Base-by-base conservation (phyloP, 2,888 invertebrate genomes). In the Bursaphelenchus okinawaensis region DNA sequence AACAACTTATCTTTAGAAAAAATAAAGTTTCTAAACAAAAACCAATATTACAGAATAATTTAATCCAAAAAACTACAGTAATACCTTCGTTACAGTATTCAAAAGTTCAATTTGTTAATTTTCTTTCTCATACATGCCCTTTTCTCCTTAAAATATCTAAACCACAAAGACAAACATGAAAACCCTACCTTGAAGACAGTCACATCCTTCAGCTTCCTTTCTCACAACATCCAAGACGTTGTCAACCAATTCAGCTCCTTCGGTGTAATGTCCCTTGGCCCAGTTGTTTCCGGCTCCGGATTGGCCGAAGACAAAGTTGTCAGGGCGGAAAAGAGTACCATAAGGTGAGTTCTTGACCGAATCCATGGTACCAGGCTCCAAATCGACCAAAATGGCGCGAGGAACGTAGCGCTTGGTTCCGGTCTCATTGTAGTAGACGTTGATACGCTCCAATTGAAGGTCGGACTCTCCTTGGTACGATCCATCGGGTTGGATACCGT, bases 351-450 rank as follows among this genome's bases (percentile, higher is more conserved):
- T 91, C 72, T 93, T 88, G 70, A 95, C 93, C 0, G 93, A 68
- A 52, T 71, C 71, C 93, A 95, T 94, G 77, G 93, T 94, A 74
- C 94, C 94, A 55, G 94, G 94, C 85, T 95, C 94, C 83, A 95
- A 86, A 83, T 95, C 94, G 73, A 94, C 91, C 67, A 94, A 88
- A 83, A 94, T 89, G 79, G 93, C 92, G 72, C 93, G 88, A 9
- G 80, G 80, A 9, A 80, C 80, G 55, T 80, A 78, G 19, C 60
- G 60, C 22, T 52, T 54, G 60, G 22, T 12, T 8, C 54, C 67
- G 16, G 71, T 72, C 63, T 71, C 71, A 40, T 69, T 71, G 59
- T 71, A 71, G 57, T 71, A 71, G 24, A 71, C 71, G 52, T 74
- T 65, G 52, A 71, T 74, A 29, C 71, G 69, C 51, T 71, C 71